Percentiles rank a stretch among this genome's conserved stretches.
Evolutionary conservation across 2,113 vertebrate species (phyloP).

Genomic region (Gymnocephalus cernua): DNA sequence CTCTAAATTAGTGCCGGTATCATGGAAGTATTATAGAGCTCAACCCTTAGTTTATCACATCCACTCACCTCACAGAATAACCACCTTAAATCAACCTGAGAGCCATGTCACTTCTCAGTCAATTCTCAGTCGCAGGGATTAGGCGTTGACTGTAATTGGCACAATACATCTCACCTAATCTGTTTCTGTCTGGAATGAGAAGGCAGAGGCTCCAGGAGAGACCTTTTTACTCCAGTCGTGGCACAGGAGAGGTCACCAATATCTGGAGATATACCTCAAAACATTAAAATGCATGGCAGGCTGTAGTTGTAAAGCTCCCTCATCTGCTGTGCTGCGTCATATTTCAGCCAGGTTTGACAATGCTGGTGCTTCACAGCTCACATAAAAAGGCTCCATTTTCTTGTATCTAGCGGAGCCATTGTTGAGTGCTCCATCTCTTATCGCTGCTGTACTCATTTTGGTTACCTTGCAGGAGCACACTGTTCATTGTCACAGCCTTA

Average conservation of each 20-base stretch:
- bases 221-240: constrained; percentile 49
- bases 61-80: constrained; percentile 71
- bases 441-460: constrained; percentile 58
- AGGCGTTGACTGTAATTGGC: constrained; percentile 62
- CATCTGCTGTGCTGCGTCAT: constrained; percentile 51
- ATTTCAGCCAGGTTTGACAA: constrained; percentile 65
- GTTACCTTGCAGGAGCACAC: constrained; percentile 15
- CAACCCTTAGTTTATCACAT: constrained; percentile 74
- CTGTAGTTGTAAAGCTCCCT: constrained; percentile 54
- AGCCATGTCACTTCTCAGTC: constrained; percentile 70
- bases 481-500: constrained; percentile 58
- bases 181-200: constrained; percentile 60
- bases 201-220: constrained; percentile 29
- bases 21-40: constrained; percentile 68
- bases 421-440: constrained; percentile 54
- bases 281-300: constrained; percentile 61
- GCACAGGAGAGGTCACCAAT: constrained; percentile 51
- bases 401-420: constrained; percentile 51
- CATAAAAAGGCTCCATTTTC: constrained; percentile 64
- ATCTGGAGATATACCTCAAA: constrained; percentile 37
- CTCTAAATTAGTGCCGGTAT: constrained; percentile 77
- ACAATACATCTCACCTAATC: constrained; percentile 68
- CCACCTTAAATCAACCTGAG: constrained; percentile 81
- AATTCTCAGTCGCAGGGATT: constrained; percentile 45
- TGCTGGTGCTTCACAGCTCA: constrained; percentile 54